These are phyloP conservation scores for Apus apus DNA, from an alignment of 2,113 vertebrate species.

Conservation along the genomic window DNA sequence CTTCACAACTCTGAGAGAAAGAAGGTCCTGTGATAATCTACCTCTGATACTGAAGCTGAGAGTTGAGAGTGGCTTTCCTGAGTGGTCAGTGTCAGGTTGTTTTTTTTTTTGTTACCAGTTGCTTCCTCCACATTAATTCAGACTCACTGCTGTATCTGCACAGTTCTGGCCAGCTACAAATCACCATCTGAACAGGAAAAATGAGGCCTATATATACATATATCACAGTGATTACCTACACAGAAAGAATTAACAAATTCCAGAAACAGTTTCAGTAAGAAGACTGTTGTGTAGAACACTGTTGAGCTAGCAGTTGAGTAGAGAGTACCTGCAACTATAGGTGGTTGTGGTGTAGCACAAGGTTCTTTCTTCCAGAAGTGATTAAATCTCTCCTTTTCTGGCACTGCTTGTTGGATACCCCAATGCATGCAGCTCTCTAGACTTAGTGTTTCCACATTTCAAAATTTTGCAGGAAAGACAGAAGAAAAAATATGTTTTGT, in stretches of 20 bases:
- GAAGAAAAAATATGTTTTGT: not conserved
- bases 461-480: not conserved
- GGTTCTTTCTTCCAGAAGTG: not conserved
- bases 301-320: not conserved
- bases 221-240: not conserved
- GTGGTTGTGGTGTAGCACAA: not conserved
- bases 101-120: not conserved
- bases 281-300: not conserved
- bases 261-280: not conserved
- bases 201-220: not conserved
- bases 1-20: not conserved
- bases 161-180: not conserved
- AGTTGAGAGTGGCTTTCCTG: not conserved
- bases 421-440: not conserved
- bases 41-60: not conserved
- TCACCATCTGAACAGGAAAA: not conserved
- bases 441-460: not conserved
- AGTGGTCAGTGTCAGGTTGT: not conserved
- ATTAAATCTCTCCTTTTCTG: not conserved
- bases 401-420: not conserved
- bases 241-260: not conserved
- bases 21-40: not conserved
- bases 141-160: not conserved
- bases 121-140: not conserved
- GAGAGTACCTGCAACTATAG: not conserved